phyloP scores from a whole-genome alignment of 2,113 vertebrate genomes.

The Chionodraco myersi region DNA sequence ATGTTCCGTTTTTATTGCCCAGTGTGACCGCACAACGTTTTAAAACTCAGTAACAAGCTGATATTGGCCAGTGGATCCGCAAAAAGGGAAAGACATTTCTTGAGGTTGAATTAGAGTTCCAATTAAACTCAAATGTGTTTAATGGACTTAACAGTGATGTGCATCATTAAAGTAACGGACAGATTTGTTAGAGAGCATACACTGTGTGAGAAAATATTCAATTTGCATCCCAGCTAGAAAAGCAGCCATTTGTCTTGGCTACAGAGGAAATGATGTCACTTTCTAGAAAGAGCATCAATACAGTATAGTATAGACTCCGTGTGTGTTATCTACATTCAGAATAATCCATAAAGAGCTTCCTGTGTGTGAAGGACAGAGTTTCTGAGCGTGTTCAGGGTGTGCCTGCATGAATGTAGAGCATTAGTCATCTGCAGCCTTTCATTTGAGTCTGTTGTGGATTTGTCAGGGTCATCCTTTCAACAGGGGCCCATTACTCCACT shows the following conservation, averaged over 20 bases:
- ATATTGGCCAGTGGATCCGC: slow-evolving; percentile 8
- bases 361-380: neutral
- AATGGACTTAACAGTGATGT: neutral
- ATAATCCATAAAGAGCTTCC: neutral
- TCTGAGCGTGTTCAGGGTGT: slow-evolving; percentile 17
- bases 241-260: slow-evolving; percentile 3
- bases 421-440: slow-evolving; percentile 20
- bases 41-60: slow-evolving; percentile 15
- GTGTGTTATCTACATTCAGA: neutral
- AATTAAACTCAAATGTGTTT: neutral
- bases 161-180: neutral
- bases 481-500: slow-evolving; percentile 15
- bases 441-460: slow-evolving; percentile 5
- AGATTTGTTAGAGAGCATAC: neutral
- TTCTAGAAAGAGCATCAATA: neutral
- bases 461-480: slow-evolving; percentile 47
- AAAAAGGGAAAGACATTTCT: neutral
- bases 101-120: slow-evolving; percentile 5
- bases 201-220: neutral
- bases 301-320: neutral
- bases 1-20: slow-evolving; percentile 29
- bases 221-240: slow-evolving; percentile 12
- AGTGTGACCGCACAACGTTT: slow-evolving; percentile 26
- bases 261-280: neutral
- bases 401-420: slow-evolving; percentile 1